These are phyloP conservation scores for Scaptomyza tumidula DNA, from an alignment of 2,888 invertebrate genomes.

Conservation along the genomic window DNA sequence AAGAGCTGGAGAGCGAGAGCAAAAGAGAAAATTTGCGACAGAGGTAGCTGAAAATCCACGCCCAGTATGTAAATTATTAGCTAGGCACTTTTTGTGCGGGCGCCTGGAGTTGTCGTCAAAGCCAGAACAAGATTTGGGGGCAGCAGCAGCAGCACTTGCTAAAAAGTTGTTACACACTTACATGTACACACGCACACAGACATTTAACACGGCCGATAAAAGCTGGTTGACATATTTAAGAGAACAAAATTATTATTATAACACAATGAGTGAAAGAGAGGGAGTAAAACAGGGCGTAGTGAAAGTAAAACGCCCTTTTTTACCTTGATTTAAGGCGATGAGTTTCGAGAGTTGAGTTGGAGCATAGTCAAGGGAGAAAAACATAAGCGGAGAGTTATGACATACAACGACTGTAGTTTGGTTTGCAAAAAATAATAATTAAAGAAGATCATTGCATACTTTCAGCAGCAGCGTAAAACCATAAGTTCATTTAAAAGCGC, in stretches of 20 bases:
- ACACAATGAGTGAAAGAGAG: conserved; percentile 9
- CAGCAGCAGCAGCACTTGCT: conserved; percentile 41
- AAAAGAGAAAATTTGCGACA: conserved; percentile 11
- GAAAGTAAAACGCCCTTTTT: conserved; percentile 78
- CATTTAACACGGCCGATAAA: conserved; percentile 11
- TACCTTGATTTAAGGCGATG: conserved; percentile 21
- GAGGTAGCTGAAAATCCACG: conserved; percentile 77
- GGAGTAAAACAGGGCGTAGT: conserved; percentile 27
- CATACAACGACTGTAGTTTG: not conserved
- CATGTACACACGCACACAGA: not conserved
- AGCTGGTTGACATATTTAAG: conserved; percentile 33
- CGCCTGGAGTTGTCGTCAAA: conserved; percentile 69
- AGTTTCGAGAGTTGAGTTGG: conserved; percentile 37
- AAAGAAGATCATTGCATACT: conserved; percentile 6
- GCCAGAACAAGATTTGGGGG: conserved; percentile 39
- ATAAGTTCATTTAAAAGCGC: conserved; percentile 3
- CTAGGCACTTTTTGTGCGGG: conserved; percentile 76
- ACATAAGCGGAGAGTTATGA: not conserved
- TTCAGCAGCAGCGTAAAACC: conserved; percentile 9
- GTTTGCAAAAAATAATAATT: not conserved
- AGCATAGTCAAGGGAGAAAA: conserved; percentile 29
- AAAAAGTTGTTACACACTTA: conserved; percentile 55
- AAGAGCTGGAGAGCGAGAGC: conserved; percentile 3
- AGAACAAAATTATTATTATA: conserved; percentile 41
- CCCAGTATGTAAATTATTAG: conserved; percentile 82